Base-by-base conservation (phyloP, 2,797 vertebrate species). In the Potorous gilbertii region DNA sequence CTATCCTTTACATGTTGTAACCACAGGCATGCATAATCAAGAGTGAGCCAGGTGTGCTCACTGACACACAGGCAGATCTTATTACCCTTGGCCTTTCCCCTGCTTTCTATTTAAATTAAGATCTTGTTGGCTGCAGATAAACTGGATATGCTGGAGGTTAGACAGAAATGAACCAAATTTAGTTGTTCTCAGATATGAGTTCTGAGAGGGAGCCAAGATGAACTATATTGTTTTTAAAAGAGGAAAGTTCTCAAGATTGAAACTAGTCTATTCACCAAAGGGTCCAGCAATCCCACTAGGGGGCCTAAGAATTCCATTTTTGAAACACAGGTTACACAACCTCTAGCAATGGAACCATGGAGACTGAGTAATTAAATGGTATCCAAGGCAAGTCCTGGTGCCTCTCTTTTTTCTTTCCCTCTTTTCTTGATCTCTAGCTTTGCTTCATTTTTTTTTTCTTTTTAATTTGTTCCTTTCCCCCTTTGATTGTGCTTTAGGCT, bases 401-500 rank as follows among this genome's bases (percentile, higher is more conserved):
- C 91, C 81, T 21, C 27, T 54, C 8, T 90, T 62, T 87, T 16
- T 91, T 81, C 54, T 95, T 50, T 54, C 9, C 12, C 24, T 59
- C 27, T 5, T 54, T 93, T 74, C 94, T 94, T 96, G 93, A 81
- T 95, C 54, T 66, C n/a, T 90, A 0, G 81, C 10, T 93, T 0
- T 94, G 34, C 74, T 95, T 96, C 14, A 40, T 57, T 28, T 95
- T 96, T 54, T 81, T 90, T 4, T 0, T 28, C 11, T 13, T 9
- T 40, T 62, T 66, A 6, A 0, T 18, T 54, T 91, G 29, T 93
- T 94, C 28, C 34, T 59, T 55, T 13, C 0, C 96, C 62, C 31
- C 4, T 14, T 27, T 9, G 24, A 87, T 46, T 87, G 1, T 90
- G 91, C 14, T 55, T 95, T 90, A 93, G 46, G 50, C 34, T 81